Conservation (phyloP, 2,888 invertebrate species). For the Eupsilia transversa region DNA sequence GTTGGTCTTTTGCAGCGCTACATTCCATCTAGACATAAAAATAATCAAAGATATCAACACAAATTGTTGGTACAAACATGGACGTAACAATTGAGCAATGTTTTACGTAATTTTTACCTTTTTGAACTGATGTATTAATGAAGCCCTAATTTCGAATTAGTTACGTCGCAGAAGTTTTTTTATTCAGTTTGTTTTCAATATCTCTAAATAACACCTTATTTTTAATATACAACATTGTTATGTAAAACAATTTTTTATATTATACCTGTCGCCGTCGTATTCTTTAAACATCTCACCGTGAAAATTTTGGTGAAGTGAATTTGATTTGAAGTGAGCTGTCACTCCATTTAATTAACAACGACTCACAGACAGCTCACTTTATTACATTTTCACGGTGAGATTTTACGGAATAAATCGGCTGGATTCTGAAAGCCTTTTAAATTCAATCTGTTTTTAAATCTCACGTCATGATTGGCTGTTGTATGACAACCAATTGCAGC, state of each 20-base stretch:
- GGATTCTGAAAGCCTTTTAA: not conserved
- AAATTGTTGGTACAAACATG: not conserved
- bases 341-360: not conserved
- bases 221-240: not conserved
- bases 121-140: not conserved
- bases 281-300: not conserved
- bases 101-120: constrained; percentile 1
- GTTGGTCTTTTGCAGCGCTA: too few relatives aligned
- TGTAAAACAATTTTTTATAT: too few relatives aligned
- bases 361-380: too few relatives aligned
- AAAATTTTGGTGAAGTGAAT: not conserved
- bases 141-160: not conserved
- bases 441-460: not conserved
- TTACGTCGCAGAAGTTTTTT: not conserved
- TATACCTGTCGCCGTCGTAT: not conserved
- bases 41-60: not conserved
- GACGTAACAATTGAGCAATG: not conserved
- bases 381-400: too few relatives aligned
- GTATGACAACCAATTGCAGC: not conserved
- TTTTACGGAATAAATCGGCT: not conserved
- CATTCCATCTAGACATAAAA: too few relatives aligned
- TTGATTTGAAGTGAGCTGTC: too few relatives aligned
- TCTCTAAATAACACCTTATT: not conserved
- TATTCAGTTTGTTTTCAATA: not conserved
- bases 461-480: not conserved